These are phyloP conservation scores for Amazonetta brasiliensis DNA, from an alignment of 2,797 vertebrate species.

Conservation along the genomic window DNA sequence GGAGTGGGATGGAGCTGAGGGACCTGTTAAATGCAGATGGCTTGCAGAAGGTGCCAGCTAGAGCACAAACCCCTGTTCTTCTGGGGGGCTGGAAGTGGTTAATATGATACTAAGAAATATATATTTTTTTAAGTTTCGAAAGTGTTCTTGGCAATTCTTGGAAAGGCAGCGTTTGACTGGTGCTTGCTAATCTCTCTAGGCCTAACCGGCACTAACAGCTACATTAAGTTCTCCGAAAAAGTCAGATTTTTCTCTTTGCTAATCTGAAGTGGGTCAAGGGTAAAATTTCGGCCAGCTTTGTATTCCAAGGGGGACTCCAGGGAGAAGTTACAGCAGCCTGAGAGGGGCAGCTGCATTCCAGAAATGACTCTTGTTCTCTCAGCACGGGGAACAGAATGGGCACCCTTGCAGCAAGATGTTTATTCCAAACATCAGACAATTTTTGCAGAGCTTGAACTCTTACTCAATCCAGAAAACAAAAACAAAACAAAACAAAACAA, in stretches of 20 bases:
- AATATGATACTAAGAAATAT: neutral
- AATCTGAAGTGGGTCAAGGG: constrained; percentile 13
- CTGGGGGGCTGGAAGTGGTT: neutral
- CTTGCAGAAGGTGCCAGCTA: neutral
- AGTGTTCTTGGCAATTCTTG: constrained; percentile 10
- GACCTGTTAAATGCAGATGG: neutral
- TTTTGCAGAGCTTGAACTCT: neutral
- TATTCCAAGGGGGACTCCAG: neutral
- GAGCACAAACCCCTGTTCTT: neutral
- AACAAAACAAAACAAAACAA: no score
- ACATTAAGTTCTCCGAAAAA: neutral
- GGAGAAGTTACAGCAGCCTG: neutral
- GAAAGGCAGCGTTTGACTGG: neutral
- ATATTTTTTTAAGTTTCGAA: neutral
- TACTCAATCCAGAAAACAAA: neutral
- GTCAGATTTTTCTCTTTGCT: neutral
- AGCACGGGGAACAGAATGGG: neutral
- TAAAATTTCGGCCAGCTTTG: neutral
- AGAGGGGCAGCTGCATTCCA: constrained; percentile 7
- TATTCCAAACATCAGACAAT: neutral
- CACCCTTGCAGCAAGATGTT: neutral
- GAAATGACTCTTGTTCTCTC: constrained; percentile 26
- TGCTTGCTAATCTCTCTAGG: neutral
- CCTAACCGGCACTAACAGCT: neutral
- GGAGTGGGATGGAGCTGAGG: neutral